These are phyloP conservation scores for Meloe dianella DNA, from an alignment of 2,888 invertebrate species.

Conservation along the genomic window DNA sequence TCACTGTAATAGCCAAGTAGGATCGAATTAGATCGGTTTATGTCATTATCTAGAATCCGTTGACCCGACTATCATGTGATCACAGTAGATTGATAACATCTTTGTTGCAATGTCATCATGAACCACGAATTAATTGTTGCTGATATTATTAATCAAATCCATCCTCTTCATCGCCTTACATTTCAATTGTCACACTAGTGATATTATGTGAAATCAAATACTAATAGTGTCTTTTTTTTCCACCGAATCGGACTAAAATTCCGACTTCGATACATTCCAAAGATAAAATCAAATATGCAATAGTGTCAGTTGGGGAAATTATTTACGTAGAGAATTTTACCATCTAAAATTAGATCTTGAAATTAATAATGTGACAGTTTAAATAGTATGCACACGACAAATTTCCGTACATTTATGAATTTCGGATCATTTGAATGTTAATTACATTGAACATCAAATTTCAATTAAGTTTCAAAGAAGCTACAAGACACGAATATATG, in stretches of 20 bases:
- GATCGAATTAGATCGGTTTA: slow-evolving; percentile 53
- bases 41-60: slow-evolving; percentile 51
- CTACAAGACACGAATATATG: no score
- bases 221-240: background rate
- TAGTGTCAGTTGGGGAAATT: background rate
- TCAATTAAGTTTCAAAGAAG: background rate
- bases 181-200: background rate
- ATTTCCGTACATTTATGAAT: background rate
- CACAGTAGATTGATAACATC: slow-evolving; percentile 51
- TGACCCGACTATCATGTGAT: slow-evolving; percentile 50
- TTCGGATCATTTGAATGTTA: background rate
- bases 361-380: no score
- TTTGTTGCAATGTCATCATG: slow-evolving; percentile 49
- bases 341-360: background rate
- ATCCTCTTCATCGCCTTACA: background rate
- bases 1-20: slow-evolving; percentile 40
- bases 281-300: background rate
- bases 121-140: slow-evolving; percentile 49
- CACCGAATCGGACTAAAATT: background rate
- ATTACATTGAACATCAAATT: background rate
- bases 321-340: no score
- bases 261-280: background rate
- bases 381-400: no score
- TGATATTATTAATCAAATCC: slow-evolving; percentile 48
- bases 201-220: background rate